phyloP scores from a whole-genome alignment of 1,140 invertebrate species.

The Eulimnadia texana region DNA sequence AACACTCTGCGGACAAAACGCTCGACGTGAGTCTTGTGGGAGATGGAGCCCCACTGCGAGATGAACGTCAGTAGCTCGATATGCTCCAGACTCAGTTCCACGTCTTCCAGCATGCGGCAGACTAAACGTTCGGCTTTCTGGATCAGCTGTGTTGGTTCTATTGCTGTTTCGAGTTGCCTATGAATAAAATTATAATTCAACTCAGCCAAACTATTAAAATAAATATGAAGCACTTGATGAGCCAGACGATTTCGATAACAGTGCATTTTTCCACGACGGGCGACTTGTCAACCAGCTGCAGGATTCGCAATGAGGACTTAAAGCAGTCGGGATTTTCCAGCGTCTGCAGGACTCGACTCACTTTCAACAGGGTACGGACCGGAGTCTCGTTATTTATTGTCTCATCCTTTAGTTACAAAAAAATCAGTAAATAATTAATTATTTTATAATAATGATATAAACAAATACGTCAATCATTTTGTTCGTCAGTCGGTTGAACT shows the following conservation, averaged over 20 bases:
- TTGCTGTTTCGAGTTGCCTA: neutral
- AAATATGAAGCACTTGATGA: neutral
- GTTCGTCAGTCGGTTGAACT: conserved; percentile 1
- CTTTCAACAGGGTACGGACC: neutral
- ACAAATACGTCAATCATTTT: neutral
- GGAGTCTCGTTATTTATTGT: neutral
- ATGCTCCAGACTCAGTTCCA: neutral
- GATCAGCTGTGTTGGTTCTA: conserved; percentile 3
- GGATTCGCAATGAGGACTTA: neutral
- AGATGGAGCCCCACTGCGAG: neutral
- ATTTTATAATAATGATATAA: neutral
- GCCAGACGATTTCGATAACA: conserved; percentile 5
- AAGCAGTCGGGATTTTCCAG: neutral
- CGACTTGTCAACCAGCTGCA: neutral
- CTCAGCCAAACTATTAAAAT: neutral
- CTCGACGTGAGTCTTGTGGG: neutral
- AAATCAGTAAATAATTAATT: neutral
- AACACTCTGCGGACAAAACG: neutral
- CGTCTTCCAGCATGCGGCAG: neutral
- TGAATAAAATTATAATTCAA: neutral
- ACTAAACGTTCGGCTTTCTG: neutral
- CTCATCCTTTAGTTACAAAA: neutral
- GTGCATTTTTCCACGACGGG: neutral
- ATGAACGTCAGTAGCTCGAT: conserved; percentile 1
- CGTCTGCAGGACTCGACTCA: neutral